Conservation (phyloP, 2,888 invertebrate species). For the Dastarcus helophoroides region DNA sequence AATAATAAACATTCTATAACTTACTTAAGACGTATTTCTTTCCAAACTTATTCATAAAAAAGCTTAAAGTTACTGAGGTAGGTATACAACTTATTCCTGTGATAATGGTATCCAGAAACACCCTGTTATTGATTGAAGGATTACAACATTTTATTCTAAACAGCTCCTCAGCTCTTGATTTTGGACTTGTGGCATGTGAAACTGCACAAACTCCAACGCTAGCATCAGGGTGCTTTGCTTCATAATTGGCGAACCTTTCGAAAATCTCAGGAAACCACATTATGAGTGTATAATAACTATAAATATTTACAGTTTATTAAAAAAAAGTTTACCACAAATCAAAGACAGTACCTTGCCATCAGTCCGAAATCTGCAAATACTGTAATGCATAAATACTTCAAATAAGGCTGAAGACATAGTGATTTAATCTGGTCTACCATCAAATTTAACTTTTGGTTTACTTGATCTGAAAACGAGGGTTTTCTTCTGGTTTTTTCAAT, state of each 20-base stretch:
- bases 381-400: conserved; percentile 42
- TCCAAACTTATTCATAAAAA: conserved; percentile 45
- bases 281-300: conserved; percentile 48
- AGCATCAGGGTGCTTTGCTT: conserved; percentile 34
- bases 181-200: conserved; percentile 33
- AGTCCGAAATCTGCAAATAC: conserved; percentile 50
- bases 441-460: conserved; percentile 10
- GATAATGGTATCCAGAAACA: conserved; percentile 45
- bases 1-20: conserved; percentile 17
- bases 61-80: conserved; percentile 44
- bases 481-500: conserved; percentile 3
- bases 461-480: conserved; percentile 4
- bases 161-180: conserved; percentile 4
- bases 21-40: conserved; percentile 47
- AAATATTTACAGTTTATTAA: conserved; percentile 12
- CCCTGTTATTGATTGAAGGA: conserved; percentile 37
- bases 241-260: conserved; percentile 47
- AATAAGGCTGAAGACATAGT: conserved; percentile 43
- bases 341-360: conserved; percentile 44
- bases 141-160: conserved; percentile 22
- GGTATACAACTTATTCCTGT: conserved; percentile 48
- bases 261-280: conserved; percentile 65
- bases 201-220: conserved; percentile 46
- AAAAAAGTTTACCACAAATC: conserved; percentile 2
- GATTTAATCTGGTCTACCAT: conserved; percentile 22